Evolutionary conservation across 2,888 invertebrate species (phyloP), one percentile per base, ranked within the genome.

Genomic region (Himalopsyche japonica): DNA sequence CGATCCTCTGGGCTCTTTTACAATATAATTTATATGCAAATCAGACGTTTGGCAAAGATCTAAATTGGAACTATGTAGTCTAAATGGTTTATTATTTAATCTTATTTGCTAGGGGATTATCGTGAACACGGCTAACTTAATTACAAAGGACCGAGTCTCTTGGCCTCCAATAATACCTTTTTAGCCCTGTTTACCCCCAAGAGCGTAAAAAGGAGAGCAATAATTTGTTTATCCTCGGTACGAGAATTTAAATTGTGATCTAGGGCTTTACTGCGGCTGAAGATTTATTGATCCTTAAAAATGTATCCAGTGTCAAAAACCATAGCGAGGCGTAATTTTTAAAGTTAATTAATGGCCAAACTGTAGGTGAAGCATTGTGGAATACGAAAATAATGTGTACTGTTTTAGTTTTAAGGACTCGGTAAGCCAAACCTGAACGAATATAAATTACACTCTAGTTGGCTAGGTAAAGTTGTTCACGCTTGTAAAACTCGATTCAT

Each of bases 21-120:
- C 70, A 70, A 49, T 77, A 80, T 76, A 83, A 83, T 83, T 83
- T 80, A 80, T 83, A 83, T 83, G 83, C 49, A 83, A 83, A 83
- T 83, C 81, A 76, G 76, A 48, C 70, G 32, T 81, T 32, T 81
- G 70, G 70, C 70, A 30, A 27, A 70, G 47, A 57, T 77, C 77
- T 27, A 37, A 34, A 34, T 77, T 43, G 77, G 43, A 77, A 43
- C 77, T 43, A 77, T 77, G 77, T 77, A 34, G 43, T 77, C 80
- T 32, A 80, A 80, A 57, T 57, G 49, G 24, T 79, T 30, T 79
- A 82, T 47, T 76, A 79, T 82, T 79, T 82, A 82, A 82, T 82
- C 79, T 64, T 79, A 43, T 82, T 82, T 82, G 47, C 32, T n/a
- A n/a, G 32, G 79, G 79, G 76, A 82, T 82, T 37, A 79, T 79